These are phyloP conservation scores for Drosophila paulistorum DNA, from an alignment of 1,140 invertebrate species.

Conservation along the genomic window DNA sequence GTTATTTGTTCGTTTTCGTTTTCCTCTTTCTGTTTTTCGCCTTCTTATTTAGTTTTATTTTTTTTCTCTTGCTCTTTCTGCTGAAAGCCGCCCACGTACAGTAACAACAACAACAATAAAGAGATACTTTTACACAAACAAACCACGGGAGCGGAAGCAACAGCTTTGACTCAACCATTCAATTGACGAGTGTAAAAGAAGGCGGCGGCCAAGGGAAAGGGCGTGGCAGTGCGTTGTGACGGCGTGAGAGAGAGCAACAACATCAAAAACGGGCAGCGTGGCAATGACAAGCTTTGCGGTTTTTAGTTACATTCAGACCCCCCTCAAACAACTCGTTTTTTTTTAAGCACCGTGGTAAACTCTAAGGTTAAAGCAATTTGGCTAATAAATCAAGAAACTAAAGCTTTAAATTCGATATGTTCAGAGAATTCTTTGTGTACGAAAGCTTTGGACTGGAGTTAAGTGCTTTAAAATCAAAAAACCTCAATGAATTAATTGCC, in stretches of 20 bases:
- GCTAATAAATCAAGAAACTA: too few species aligned
- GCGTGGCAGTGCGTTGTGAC: conserved; percentile 39
- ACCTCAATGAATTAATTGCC: too few species aligned
- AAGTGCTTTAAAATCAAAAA: too few species aligned
- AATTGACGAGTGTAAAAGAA: neutral
- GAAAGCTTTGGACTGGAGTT: too few species aligned
- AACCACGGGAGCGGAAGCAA: conserved; percentile 71
- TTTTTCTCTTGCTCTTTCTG: conserved; percentile 39
- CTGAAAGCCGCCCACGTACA: conserved; percentile 67
- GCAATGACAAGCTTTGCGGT: conserved; percentile 73
- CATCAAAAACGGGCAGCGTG: conserved; percentile 13
- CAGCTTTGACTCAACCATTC: conserved; percentile 54
- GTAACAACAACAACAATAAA: conserved; percentile 29
- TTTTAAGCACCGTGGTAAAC: conserved; percentile 48
- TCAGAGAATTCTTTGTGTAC: too few species aligned
- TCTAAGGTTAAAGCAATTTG: neutral
- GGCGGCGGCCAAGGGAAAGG: conserved; percentile 25
- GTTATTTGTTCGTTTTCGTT: neutral
- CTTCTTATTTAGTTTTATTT: neutral
- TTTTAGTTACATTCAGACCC: conserved; percentile 68
- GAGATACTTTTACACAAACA: conserved; percentile 68
- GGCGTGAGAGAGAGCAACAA: conserved; percentile 8
- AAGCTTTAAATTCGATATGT: too few species aligned
- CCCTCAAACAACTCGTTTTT: conserved; percentile 54
- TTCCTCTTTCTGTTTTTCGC: conserved; percentile 10